These are phyloP conservation scores for Myrmecophaga tridactyla DNA, from an alignment of 2,113 vertebrate genomes.

Conservation along the genomic window DNA sequence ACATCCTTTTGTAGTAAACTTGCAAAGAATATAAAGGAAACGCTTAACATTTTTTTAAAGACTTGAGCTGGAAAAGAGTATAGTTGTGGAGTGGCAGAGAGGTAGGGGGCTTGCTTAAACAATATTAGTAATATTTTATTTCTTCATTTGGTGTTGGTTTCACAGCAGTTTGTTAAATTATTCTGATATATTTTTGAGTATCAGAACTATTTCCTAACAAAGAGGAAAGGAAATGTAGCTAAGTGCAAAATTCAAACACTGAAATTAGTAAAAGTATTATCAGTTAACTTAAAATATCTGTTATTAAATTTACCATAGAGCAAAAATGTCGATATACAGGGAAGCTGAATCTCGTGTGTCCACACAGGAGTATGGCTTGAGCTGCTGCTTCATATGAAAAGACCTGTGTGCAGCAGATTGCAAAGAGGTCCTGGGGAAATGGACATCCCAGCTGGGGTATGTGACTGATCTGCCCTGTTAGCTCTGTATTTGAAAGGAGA, in stretches of 20 bases:
- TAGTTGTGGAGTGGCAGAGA: not conserved
- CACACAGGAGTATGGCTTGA: conserved; percentile 23
- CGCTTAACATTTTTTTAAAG: not conserved
- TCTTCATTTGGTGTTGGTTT: not conserved
- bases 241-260: not conserved
- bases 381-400: not conserved
- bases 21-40: not conserved
- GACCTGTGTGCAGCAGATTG: not conserved
- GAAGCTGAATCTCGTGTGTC: not conserved
- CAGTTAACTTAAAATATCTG: not conserved
- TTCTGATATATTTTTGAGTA: not conserved
- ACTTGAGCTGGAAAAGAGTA: not conserved
- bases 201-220: not conserved
- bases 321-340: not conserved
- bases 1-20: not conserved
- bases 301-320: conserved; percentile 12
- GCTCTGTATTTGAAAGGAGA: conserved; percentile 13
- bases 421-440: conserved; percentile 44
- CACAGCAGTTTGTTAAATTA: not conserved
- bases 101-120: not conserved
- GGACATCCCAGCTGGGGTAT: not conserved
- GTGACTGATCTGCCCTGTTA: conserved; percentile 29
- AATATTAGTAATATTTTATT: not conserved
- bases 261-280: not conserved
- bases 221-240: not conserved